Percentiles rank a stretch among this genome's conserved stretches.
Evolutionary conservation across 2,888 invertebrate genomes (phyloP).

Genomic region (Lasioglossum vierecki): DNA sequence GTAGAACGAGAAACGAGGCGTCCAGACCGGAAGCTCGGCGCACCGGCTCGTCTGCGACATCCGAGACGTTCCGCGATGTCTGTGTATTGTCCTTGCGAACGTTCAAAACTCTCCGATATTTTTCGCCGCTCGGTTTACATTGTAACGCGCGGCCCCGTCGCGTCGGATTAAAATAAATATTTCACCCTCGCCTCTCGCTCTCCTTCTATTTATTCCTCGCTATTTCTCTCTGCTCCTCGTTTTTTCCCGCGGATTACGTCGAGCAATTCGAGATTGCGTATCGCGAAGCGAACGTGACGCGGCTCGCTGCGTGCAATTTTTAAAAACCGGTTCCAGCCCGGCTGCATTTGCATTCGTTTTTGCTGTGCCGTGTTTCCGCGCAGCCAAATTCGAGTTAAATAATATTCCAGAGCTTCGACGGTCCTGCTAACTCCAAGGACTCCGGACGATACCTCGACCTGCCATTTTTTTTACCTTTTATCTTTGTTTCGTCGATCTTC

Average conservation of each 20-base stretch:
- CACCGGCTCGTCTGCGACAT: constrained; percentile 41
- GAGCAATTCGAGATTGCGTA: constrained; percentile 38
- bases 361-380: not conserved
- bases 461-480: not conserved
- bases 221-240: not conserved
- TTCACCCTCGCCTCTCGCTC: constrained; percentile 3
- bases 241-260: constrained; percentile 22
- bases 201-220: not conserved
- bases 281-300: constrained; percentile 17
- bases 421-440: not conserved
- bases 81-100: constrained; percentile 44
- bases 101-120: constrained; percentile 26
- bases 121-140: not conserved
- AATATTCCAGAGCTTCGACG: not conserved
- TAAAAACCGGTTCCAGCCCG: constrained; percentile 36
- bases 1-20: constrained; percentile 43
- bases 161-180: constrained; percentile 36
- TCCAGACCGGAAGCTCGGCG: constrained; percentile 39
- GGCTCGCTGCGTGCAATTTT: constrained; percentile 28
- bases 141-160: not conserved
- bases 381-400: not conserved
- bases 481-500: not conserved
- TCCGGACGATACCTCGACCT: not conserved
- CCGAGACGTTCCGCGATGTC: constrained; percentile 52
- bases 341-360: constrained; percentile 15